These are phyloP conservation scores for Idaea aversata DNA, from an alignment of 2,888 invertebrate species.

Conservation along the genomic window DNA sequence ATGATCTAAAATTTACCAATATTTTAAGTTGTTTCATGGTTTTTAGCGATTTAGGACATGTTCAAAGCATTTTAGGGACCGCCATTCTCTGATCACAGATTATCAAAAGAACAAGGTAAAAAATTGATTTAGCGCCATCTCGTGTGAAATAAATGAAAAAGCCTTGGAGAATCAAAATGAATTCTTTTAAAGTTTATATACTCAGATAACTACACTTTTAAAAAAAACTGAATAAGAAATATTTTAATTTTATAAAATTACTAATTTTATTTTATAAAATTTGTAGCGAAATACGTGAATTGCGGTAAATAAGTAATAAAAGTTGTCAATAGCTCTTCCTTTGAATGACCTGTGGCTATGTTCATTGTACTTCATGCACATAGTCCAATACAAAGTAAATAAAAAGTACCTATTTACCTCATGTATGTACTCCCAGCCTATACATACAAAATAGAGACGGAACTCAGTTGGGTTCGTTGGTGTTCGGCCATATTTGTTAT, in stretches of 20 bases:
- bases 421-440: slow-evolving; percentile 7
- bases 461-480: slow-evolving; percentile 31
- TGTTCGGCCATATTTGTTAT: slow-evolving; percentile 89
- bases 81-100: background rate
- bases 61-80: too few species aligned
- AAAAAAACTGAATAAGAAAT: too few species aligned
- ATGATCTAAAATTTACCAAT: too few species aligned
- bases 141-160: slow-evolving; percentile 1
- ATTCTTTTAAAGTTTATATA: background rate
- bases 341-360: background rate
- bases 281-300: background rate
- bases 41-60: too few species aligned
- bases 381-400: background rate
- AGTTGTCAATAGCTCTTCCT: background rate
- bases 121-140: slow-evolving; percentile 3
- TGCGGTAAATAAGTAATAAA: background rate
- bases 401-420: background rate
- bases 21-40: too few species aligned
- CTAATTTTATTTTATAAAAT: background rate
- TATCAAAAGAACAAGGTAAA: background rate
- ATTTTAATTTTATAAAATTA: too few species aligned
- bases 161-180: background rate
- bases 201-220: too few species aligned
- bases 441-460: slow-evolving; percentile 12
- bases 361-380: background rate